Conservation (phyloP, 2,888 invertebrate species). For the Polymixis flavicincta region DNA sequence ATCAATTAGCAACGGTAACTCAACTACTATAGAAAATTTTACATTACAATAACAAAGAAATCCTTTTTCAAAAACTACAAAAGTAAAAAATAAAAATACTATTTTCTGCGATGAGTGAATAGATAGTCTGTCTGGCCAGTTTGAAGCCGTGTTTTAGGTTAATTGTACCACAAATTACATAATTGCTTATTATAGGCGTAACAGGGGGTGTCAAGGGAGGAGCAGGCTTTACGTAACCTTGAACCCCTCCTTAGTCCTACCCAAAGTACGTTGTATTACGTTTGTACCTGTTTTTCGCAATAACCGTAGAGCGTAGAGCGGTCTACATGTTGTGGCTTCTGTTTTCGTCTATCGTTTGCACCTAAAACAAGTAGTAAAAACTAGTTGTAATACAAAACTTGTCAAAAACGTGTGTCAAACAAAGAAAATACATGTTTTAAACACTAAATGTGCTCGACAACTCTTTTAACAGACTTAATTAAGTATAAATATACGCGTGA, state of each 20-base stretch:
- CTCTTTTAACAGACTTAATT: too few species aligned
- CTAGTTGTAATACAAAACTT: neutral
- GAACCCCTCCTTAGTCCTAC: slow-evolving; percentile 14
- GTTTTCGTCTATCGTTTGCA: neutral
- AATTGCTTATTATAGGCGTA: slow-evolving; percentile 38
- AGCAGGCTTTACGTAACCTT: slow-evolving; percentile 47
- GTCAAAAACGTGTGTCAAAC: neutral
- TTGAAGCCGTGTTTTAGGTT: slow-evolving; percentile 20
- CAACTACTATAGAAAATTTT: neutral
- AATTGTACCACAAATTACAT: slow-evolving; percentile 35
- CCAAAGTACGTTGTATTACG: neutral
- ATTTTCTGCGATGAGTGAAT: neutral
- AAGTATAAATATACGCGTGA: too few species aligned
- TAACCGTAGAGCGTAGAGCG: too few species aligned
- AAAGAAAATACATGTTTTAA: neutral
- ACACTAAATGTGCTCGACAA: neutral
- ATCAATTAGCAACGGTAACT: neutral
- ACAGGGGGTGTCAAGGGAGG: slow-evolving; percentile 42
- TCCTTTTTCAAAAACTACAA: neutral
- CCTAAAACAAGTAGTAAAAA: neutral
- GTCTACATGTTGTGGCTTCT: neutral
- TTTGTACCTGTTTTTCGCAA: neutral
- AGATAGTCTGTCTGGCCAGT: neutral
- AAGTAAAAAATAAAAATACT: neutral
- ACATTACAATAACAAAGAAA: neutral